A percentile compares a stretch with the other conserved stretches of the same genome.
Evolutionary conservation across 2,797 vertebrate genomes (phyloP).

Genomic region (Melopsittacus undulatus): DNA sequence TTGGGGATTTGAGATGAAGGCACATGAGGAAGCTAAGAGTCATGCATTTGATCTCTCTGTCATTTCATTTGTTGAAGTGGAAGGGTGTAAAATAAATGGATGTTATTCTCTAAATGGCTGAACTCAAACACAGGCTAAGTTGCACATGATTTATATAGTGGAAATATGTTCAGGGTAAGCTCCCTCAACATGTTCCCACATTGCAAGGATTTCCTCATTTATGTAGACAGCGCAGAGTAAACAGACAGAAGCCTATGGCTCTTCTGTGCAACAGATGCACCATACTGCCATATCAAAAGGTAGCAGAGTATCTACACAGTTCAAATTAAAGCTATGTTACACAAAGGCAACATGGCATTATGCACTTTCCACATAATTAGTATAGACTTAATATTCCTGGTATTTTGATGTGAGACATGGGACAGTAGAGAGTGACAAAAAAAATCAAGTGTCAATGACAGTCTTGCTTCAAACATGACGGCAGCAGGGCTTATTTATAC

Average conservation of each 20-base stretch:
- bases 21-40: background rate
- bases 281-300: fast-evolving
- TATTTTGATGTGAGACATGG: background rate
- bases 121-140: background rate
- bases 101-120: background rate
- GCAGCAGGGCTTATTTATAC: background rate
- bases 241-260: background rate
- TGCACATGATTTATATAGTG: background rate
- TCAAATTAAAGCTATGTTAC: background rate
- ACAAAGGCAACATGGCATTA: background rate
- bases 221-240: background rate
- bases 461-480: background rate
- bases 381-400: background rate
- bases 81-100: background rate
- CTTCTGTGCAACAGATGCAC: background rate
- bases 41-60: background rate
- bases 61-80: background rate
- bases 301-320: background rate
- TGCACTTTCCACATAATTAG: background rate
- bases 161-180: background rate
- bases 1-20: background rate
- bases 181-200: background rate
- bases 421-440: background rate
- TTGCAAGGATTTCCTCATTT: background rate
- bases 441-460: background rate